A percentile compares a stretch with the other conserved stretches of the same genome.
phyloP scores from a whole-genome alignment of 1,140 invertebrate genomes.

The Epicauta chinensis region DNA sequence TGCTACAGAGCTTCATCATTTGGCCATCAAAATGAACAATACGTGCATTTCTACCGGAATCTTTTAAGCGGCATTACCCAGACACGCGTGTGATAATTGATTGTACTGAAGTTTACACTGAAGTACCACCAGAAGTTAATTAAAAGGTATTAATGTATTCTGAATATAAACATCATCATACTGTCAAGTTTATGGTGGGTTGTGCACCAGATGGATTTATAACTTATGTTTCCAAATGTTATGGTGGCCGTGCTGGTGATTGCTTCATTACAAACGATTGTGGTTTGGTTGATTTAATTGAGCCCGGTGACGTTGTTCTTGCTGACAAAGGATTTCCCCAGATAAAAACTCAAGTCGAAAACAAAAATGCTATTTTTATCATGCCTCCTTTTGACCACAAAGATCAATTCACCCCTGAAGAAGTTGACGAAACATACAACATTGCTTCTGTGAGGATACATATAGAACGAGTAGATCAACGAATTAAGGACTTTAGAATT shows the following conservation, averaged over 20 bases:
- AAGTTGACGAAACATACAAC: too few species aligned
- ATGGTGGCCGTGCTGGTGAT: constrained; percentile 14
- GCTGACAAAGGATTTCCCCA: too few species aligned
- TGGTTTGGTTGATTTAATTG: constrained; percentile 33
- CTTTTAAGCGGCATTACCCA: neutral
- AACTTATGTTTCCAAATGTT: constrained; percentile 20
- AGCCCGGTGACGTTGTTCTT: constrained; percentile 36
- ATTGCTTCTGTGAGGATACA: too few species aligned
- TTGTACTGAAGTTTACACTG: neutral
- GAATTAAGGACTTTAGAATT: too few species aligned
- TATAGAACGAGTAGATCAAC: too few species aligned
- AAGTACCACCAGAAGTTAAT: constrained; percentile 9
- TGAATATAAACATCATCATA: constrained; percentile 12
- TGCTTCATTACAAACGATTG: constrained; percentile 18
- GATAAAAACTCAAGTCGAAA: constrained; percentile 18
- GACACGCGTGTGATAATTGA: neutral
- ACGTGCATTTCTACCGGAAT: neutral
- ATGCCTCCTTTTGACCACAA: constrained; percentile 31
- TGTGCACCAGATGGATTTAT: constrained; percentile 20
- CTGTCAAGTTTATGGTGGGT: constrained; percentile 19
- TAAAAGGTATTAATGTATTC: constrained; percentile 12
- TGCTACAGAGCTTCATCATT: neutral
- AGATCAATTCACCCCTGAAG: too few species aligned
- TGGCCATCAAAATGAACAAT: neutral
- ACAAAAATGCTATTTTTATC: constrained; percentile 27